These are phyloP conservation scores for Centropus unirufus DNA, from an alignment of 2,113 vertebrate genomes.

Conservation along the genomic window DNA sequence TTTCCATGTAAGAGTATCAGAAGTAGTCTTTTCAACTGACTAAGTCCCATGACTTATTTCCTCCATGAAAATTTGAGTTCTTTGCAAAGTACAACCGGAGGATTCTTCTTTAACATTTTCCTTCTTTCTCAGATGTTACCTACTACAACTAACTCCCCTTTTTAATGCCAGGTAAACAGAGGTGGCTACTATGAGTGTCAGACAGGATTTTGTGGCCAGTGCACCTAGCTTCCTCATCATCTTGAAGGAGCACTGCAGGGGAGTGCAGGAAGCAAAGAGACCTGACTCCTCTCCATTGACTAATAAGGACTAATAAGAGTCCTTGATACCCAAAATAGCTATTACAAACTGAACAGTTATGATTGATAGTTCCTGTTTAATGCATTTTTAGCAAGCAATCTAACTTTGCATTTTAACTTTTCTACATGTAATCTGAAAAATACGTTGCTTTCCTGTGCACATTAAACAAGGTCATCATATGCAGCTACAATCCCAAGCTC, in stretches of 20 bases:
- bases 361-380: background rate
- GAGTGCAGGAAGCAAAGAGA: background rate
- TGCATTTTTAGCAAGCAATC: background rate
- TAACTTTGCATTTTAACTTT: background rate
- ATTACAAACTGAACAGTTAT: background rate
- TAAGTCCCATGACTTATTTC: background rate
- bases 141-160: background rate
- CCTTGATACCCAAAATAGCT: background rate
- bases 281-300: background rate
- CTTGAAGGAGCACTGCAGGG: background rate
- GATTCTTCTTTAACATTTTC: background rate
- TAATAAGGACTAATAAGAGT: background rate
- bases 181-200: background rate
- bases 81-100: background rate
- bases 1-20: background rate
- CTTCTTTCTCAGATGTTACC: background rate
- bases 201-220: background rate
- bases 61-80: background rate
- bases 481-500: background rate
- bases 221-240: background rate
- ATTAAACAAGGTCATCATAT: background rate
- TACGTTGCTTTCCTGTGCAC: background rate
- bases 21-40: background rate
- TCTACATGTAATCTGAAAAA: background rate
- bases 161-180: background rate